These are phyloP conservation scores for Papilio polytes DNA, from an alignment of 1,140 invertebrate genomes.

Conservation along the genomic window DNA sequence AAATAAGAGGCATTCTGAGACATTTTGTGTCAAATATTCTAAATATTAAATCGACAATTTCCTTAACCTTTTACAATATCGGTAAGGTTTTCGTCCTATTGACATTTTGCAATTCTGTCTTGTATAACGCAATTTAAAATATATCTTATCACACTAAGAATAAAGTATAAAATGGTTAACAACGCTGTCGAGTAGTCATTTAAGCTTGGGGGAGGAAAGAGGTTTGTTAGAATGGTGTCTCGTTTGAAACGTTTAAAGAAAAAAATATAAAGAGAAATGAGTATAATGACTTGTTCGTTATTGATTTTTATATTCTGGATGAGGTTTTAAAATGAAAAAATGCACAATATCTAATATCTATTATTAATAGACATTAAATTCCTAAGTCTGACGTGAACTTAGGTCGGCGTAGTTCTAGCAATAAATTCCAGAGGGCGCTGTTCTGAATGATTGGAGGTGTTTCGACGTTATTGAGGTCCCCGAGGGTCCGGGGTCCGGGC, in stretches of 20 bases:
- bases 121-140: not conserved
- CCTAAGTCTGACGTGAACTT: not conserved
- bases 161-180: not conserved
- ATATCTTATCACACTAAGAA: not conserved
- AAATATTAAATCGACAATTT: not conserved
- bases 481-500: not conserved
- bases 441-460: conserved; percentile 24
- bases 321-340: not conserved
- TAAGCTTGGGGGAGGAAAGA: conserved; percentile 16
- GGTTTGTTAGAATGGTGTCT: conserved; percentile 24
- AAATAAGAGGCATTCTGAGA: not conserved
- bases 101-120: conserved; percentile 3
- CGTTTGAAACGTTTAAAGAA: conserved; percentile 18
- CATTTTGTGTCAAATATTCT: not conserved
- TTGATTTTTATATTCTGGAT: not conserved
- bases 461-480: not conserved
- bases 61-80: conserved; percentile 8
- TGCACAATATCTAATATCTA: no score
- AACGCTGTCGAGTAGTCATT: not conserved
- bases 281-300: not conserved
- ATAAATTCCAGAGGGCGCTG: conserved; percentile 25
- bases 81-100: conserved; percentile 2
- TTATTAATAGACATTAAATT: no score
- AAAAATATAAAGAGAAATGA: conserved; percentile 13
- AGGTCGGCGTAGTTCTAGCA: not conserved